phyloP scores from a whole-genome alignment of 2,888 invertebrate species.

The Agapetus fuscipes region DNA sequence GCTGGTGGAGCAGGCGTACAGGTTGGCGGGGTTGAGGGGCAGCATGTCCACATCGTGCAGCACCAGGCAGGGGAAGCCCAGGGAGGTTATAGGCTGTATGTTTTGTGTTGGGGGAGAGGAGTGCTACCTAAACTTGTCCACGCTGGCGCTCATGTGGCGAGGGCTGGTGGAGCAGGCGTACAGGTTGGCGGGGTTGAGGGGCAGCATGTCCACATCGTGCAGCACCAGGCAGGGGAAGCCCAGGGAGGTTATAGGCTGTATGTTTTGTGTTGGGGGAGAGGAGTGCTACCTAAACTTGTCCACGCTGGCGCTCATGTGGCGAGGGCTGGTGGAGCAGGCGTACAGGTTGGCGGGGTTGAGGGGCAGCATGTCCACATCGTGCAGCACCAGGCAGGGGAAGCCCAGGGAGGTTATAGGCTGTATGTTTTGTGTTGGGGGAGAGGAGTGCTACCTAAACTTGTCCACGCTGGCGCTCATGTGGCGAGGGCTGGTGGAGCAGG shows the following conservation, averaged over 20 bases:
- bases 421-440: no score
- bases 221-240: slow-evolving; percentile 76
- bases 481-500: slow-evolving; percentile 65
- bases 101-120: no score
- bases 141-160: slow-evolving; percentile 79
- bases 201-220: slow-evolving; percentile 86
- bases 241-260: no score
- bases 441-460: slow-evolving; percentile 54
- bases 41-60: slow-evolving; percentile 88
- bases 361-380: slow-evolving; percentile 86
- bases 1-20: slow-evolving; percentile 68
- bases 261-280: no score
- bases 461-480: slow-evolving; percentile 86
- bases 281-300: slow-evolving; percentile 67
- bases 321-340: slow-evolving; percentile 64
- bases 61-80: slow-evolving; percentile 70
- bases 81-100: no score
- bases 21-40: slow-evolving; percentile 68
- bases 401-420: no score
- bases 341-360: slow-evolving; percentile 73
- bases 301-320: slow-evolving; percentile 82
- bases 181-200: slow-evolving; percentile 68
- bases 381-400: slow-evolving; percentile 77
- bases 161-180: slow-evolving; percentile 73
- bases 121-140: slow-evolving; percentile 69